Evolutionary conservation across 37 sponge, comb jelly and placozoan species (phyloP), one percentile per base, ranked within the genome.

Genomic region (Tethya wilhelma): DNA sequence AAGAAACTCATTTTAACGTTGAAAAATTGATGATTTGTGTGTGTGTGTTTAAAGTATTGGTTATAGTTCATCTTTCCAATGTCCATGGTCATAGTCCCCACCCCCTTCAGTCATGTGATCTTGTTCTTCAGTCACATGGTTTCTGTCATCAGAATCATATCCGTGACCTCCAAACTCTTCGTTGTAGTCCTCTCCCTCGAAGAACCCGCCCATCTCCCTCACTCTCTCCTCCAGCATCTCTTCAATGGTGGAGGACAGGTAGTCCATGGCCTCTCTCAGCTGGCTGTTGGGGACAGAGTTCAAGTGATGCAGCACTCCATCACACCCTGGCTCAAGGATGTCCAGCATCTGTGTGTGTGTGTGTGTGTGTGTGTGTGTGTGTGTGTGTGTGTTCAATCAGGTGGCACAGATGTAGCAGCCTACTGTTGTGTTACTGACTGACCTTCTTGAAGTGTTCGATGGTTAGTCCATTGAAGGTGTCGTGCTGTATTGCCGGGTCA

Each of bases 251-350:
- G 28, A 41, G 45, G 26, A 14, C 28, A 41, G 19, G 56, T 80
- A 68, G 4, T 74, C 33, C 2, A 74, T 32, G 30, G 57, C 80
- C 32, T 66, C 58, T n/a, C 49, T 14, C 26, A 53, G 30, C 8
- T 2, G 39, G 1, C 69, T 28, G n/a, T 43, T 22, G 6, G 68
- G 56, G 9, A 85, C 29, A 23, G 34, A 36, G n/a, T 69, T 22
- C 36, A 32, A 69, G 37, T 58, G 49, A 8, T 23, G 19, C 3
- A 85, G 36, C 31, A 57, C 45, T 0, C 87, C 87, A 0, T 79
- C 14, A 34, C 89, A 88, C 20, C 89, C 89, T 39, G 89, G 89
- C 38, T 69, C 42, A 6, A 80, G 44, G 7, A 76, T 29, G 0
- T 88, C 89, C 64, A 88, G 71, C n/a, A 81, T 28, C 83, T 88